These are phyloP conservation scores for Caretta caretta DNA, from an alignment of 2,113 vertebrate genomes.

Conservation along the genomic window DNA sequence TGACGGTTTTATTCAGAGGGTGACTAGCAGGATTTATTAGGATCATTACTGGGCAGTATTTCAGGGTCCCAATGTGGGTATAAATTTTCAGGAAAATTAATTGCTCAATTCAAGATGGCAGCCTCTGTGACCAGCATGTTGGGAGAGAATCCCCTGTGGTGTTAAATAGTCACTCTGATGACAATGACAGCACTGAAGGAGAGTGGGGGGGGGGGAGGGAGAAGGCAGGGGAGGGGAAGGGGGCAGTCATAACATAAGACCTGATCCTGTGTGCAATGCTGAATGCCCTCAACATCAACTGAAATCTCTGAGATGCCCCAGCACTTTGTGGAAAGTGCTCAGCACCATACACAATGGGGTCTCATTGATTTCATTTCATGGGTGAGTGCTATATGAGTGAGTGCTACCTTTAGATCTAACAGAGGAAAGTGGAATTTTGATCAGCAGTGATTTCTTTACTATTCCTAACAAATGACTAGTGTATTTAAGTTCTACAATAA, in stretches of 20 bases:
- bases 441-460: neutral
- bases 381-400: neutral
- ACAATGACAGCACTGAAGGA: neutral
- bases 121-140: neutral
- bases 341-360: neutral
- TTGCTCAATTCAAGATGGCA: slow-evolving; percentile 51
- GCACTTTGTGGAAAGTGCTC: neutral
- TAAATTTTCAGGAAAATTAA: slow-evolving; percentile 63
- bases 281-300: neutral
- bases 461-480: neutral
- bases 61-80: slow-evolving; percentile 37
- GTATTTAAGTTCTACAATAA: neutral
- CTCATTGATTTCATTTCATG: neutral
- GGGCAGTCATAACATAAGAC: neutral
- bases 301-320: neutral
- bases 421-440: neutral
- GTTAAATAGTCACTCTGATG: neutral
- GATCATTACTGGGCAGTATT: slow-evolving; percentile 37
- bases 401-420: neutral
- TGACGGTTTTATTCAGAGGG: slow-evolving; percentile 53
- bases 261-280: neutral
- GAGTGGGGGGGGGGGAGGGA: no score
- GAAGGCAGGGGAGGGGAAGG: neutral
- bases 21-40: slow-evolving; percentile 37
- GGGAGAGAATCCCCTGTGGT: neutral